phyloP scores from a whole-genome alignment of 2,797 vertebrate species.

The Neosilurus hyrtlii region DNA sequence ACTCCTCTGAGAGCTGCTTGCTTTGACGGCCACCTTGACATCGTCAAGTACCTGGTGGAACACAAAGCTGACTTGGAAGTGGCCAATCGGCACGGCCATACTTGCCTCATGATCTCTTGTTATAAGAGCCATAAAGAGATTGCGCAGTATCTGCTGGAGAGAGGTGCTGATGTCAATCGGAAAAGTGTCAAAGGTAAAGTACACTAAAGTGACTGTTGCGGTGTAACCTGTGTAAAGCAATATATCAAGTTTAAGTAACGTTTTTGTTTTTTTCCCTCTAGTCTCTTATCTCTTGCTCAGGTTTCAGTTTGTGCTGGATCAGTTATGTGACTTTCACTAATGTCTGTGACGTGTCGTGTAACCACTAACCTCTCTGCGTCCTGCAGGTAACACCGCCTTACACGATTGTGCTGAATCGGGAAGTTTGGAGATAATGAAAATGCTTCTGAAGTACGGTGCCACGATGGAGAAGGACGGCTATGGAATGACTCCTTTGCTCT shows the following conservation, averaged over 20 bases:
- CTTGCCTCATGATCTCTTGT: conserved; percentile 98
- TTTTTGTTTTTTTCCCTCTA: background rate
- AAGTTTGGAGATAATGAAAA: conserved; percentile 97
- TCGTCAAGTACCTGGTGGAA: conserved; percentile 94
- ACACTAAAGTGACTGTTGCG: fast-evolving
- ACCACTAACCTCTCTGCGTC: conserved; percentile 10
- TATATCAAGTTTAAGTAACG: background rate
- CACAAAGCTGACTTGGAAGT: conserved; percentile 96
- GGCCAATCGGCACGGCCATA: conserved; percentile 96
- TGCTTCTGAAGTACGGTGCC: conserved; percentile 93
- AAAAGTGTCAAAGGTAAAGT: conserved; percentile 95
- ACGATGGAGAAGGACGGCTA: conserved; percentile 98
- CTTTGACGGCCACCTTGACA: conserved; percentile 96
- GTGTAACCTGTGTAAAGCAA: too few relatives aligned
- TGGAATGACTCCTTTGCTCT: conserved; percentile 95
- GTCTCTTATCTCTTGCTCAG: background rate
- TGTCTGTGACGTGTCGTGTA: background rate
- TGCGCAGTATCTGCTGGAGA: conserved; percentile 93
- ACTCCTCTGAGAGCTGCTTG: conserved; percentile 93
- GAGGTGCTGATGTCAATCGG: conserved; percentile 95
- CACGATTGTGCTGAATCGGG: conserved; percentile 98
- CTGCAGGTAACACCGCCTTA: conserved; percentile 90
- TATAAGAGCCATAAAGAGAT: conserved; percentile 99
- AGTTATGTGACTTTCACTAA: background rate
- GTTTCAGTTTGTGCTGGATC: background rate